Evolutionary conservation across 2,113 vertebrate genomes (phyloP).

Genomic region (Hyla sarda): DNA sequence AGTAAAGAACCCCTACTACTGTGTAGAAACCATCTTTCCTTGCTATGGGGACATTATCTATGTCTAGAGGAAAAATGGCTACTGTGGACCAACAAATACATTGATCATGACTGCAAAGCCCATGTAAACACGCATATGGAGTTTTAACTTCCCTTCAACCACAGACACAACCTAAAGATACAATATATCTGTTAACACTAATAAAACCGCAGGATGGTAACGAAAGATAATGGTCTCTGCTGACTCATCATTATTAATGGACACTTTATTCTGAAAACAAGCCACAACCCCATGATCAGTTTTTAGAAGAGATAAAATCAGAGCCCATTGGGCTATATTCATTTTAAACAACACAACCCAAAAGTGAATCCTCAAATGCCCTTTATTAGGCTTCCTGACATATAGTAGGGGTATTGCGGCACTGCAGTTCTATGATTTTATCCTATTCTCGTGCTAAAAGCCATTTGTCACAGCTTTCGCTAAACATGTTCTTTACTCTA

Average conservation of each 20-base stretch:
- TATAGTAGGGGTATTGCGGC: background rate
- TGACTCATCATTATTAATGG: background rate
- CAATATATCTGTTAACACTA: no score
- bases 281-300: no score
- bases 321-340: background rate
- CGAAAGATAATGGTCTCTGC: background rate
- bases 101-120: no score
- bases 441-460: conserved; percentile 36
- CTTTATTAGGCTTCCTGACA: conserved; percentile 6
- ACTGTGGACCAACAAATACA: no score
- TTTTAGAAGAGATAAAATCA: background rate
- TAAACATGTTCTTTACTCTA: conserved; percentile 53
- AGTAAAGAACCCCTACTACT: no score
- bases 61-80: no score
- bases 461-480: conserved; percentile 48
- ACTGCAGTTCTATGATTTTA: conserved; percentile 14
- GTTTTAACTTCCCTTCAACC: no score
- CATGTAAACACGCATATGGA: no score
- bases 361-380: background rate
- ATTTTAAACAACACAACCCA: background rate
- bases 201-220: background rate
- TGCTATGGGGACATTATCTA: no score
- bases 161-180: no score
- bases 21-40: no score
- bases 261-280: background rate